Conservation (phyloP, 2,113 vertebrate genomes). For the Nannobrachium achirus region DNA sequence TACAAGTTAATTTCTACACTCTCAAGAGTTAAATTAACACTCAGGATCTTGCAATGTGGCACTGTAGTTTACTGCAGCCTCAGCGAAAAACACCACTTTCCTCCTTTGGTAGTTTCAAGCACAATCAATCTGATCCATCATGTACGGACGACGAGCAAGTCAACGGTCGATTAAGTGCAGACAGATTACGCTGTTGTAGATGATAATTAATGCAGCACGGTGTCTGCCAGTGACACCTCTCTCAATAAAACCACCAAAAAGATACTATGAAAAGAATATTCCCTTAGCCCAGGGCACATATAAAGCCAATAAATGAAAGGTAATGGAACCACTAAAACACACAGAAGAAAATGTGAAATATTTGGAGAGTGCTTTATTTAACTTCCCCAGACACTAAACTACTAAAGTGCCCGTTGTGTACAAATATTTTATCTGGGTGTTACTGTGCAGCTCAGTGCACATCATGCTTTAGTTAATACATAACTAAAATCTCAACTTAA, state of each 20-base stretch:
- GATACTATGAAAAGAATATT: not conserved
- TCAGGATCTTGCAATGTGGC: no score
- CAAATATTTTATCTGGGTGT: no score
- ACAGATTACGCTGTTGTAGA: not conserved
- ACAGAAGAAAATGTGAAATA: not conserved
- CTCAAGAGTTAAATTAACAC: no score
- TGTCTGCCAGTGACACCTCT: not conserved
- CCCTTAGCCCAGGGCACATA: not conserved
- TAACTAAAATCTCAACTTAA: no score
- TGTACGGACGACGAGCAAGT: not conserved
- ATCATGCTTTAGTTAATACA: no score
- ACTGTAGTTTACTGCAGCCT: conserved; percentile 18
- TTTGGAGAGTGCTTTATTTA: not conserved
- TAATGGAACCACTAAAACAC: not conserved
- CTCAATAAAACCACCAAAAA: not conserved
- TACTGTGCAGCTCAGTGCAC: no score
- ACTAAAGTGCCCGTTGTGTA: no score
- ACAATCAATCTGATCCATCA: not conserved
- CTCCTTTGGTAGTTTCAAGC: conserved; percentile 7
- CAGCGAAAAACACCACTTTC: conserved; percentile 9
- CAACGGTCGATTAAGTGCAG: conserved; percentile 1
- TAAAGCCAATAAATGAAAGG: not conserved
- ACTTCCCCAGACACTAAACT: no score
- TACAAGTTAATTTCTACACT: no score
- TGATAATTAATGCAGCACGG: not conserved